Conservation (phyloP, 2,888 invertebrate species). For the Smittia sp. region DNA sequence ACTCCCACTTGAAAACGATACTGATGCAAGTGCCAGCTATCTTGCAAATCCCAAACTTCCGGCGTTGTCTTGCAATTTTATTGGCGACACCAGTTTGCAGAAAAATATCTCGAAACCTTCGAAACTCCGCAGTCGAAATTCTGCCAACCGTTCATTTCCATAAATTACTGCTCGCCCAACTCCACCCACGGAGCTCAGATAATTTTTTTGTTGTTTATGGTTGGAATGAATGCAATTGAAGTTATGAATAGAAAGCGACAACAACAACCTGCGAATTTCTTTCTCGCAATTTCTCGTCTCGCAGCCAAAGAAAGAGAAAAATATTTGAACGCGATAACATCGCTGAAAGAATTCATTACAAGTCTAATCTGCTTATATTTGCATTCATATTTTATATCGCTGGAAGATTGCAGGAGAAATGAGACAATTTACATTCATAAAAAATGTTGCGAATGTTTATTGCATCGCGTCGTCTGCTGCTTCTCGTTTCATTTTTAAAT, state of each 20-base stretch:
- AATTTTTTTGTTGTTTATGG: background rate
- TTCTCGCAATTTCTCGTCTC: slow-evolving; percentile 6
- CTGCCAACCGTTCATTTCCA: background rate
- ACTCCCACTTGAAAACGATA: too few species aligned
- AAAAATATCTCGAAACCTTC: too few species aligned
- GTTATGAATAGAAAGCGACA: background rate
- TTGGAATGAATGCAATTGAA: background rate
- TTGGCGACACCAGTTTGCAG: too few species aligned
- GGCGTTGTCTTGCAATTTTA: too few species aligned
- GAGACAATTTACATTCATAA: slow-evolving; percentile 36
- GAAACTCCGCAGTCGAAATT: too few species aligned
- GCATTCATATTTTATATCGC: slow-evolving; percentile 30
- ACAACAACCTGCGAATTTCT: slow-evolving; percentile 5
- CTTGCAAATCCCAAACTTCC: too few species aligned
- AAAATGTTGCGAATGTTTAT: slow-evolving; percentile 18
- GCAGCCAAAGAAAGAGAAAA: background rate
- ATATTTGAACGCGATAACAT: slow-evolving; percentile 8
- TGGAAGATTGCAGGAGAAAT: slow-evolving; percentile 20
- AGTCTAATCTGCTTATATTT: slow-evolving; percentile 35
- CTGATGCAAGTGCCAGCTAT: too few species aligned
- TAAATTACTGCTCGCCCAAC: background rate
- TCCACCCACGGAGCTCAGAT: background rate
- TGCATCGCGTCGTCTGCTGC: slow-evolving; percentile 14
- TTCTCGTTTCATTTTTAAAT: slow-evolving; percentile 2
- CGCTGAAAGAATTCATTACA: slow-evolving; percentile 37